Evolutionary conservation across 2,888 invertebrate genomes (phyloP), one percentile per base, ranked within the genome.

Genomic region (Ichneumoninae sp.): DNA sequence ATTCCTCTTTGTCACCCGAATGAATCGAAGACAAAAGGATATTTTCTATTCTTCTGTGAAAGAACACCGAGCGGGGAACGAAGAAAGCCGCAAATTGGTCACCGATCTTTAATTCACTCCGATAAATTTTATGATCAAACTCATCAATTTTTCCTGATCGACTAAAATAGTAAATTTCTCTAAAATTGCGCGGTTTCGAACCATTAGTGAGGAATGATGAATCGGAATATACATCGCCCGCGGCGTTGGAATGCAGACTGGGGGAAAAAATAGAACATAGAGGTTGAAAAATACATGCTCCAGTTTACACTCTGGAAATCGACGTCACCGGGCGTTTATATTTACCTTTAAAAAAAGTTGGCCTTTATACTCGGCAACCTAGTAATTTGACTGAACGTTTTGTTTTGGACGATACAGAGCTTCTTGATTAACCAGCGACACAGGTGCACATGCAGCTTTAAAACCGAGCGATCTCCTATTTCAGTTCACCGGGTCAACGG

Each of bases 71-170:
- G 63, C 40, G 50, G 19, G 19, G 44, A 66, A 44, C 36, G 50
- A n/a, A 65, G 54, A 76, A 68, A 65, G 47, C n/a, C 13, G 47
- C 33, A 54, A 54, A 71, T 76, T 63, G 60, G 70, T 69, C 22
- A 36, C 52, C 52, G 30, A 78, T 33, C 63, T 79, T 52, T 73
- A 40, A 16, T 50, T 65, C 36, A 65, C 52, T 26, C 13, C 40
- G 65, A 40, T 77, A 57, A 6, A 60, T 60, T 26, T 22, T 22
- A n/a, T 73, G 57, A 78, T 68, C 57, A 65, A 74, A 74, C 16
- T 65, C 63, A 65, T 78, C 66, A 78, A 81, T 69, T 6, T 78
- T 75, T 81, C 57, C 19, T 36, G 71, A 84, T 75, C 70, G 70
- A 78, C 22, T 3, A 30, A 60, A 60, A 16, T 13, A 13, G 60